Percentiles rank a stretch among this genome's conserved stretches.
These are phyloP conservation scores for Tetragnatha montana DNA, from an alignment of 2,888 invertebrate genomes.

Conservation along the genomic window DNA sequence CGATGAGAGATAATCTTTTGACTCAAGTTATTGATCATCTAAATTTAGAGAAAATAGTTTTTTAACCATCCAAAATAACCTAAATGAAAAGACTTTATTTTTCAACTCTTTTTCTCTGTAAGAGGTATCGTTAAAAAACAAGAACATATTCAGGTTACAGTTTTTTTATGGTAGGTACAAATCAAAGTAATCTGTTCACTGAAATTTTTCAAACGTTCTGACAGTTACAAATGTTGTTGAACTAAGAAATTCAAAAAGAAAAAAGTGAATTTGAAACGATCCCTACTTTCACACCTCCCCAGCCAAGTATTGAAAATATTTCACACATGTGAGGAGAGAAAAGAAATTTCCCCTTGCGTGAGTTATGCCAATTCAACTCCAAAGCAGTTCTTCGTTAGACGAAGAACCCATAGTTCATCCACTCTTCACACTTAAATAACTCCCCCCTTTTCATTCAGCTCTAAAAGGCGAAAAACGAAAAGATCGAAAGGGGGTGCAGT, in stretches of 20 bases:
- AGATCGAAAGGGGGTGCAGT: constrained; percentile 22
- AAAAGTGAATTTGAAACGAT: not conserved
- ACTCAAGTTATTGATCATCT: too few species aligned
- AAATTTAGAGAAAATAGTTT: too few species aligned
- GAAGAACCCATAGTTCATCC: constrained; percentile 46
- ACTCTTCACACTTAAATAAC: constrained; percentile 62
- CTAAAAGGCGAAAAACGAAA: constrained; percentile 37
- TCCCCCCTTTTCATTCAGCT: constrained; percentile 25
- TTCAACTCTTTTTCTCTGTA: too few species aligned
- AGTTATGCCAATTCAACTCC: constrained; percentile 58
- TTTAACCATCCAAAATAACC: too few species aligned
- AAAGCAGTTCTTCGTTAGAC: constrained; percentile 41
- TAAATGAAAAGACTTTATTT: too few species aligned
- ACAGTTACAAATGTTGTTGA: not conserved
- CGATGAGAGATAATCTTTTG: too few species aligned
- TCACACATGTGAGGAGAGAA: constrained; percentile 26
- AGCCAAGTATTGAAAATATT: constrained; percentile 30
- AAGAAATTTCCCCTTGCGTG: constrained; percentile 32
- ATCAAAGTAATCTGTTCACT: not conserved
- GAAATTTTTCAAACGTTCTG: not conserved
- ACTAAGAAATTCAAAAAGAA: not conserved
- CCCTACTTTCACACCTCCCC: not conserved
- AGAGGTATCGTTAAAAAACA: too few species aligned
- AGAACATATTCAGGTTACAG: too few species aligned
- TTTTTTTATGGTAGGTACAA: not conserved